Conservation (phyloP, 2,797 vertebrate species). For the Gobio occitaniae region DNA sequence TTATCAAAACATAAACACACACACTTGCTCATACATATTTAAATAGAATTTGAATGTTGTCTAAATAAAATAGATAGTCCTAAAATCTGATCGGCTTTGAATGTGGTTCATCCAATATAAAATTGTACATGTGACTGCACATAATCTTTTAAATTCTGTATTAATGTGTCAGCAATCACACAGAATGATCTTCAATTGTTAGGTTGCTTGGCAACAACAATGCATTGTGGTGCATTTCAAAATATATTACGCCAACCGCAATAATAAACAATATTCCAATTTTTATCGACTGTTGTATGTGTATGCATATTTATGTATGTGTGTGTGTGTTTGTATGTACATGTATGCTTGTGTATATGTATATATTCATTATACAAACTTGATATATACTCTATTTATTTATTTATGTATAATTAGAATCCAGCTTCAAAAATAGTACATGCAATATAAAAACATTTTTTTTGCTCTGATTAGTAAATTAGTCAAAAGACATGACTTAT, state of each 20-base stretch:
- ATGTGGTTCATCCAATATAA: not conserved
- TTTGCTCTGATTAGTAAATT: not conserved
- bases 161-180: not conserved
- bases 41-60: not conserved
- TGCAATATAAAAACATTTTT: not conserved
- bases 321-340: no score
- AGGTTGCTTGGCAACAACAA: not conserved
- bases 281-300: no score
- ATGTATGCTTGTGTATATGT: no score
- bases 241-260: not conserved
- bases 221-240: not conserved
- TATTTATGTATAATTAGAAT: no score
- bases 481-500: not conserved
- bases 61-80: not conserved
- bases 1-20: conserved; percentile 7
- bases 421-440: not conserved
- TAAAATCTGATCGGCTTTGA: not conserved
- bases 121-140: not conserved
- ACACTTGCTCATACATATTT: not conserved
- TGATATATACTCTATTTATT: no score
- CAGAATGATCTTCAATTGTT: not conserved
- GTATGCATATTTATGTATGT: no score
- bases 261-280: not conserved
- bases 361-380: no score
- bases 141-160: not conserved